Percentiles rank a stretch among this genome's conserved stretches.
Evolutionary conservation across 2,888 invertebrate genomes (phyloP).

Genomic region (Griposia aprilina): DNA sequence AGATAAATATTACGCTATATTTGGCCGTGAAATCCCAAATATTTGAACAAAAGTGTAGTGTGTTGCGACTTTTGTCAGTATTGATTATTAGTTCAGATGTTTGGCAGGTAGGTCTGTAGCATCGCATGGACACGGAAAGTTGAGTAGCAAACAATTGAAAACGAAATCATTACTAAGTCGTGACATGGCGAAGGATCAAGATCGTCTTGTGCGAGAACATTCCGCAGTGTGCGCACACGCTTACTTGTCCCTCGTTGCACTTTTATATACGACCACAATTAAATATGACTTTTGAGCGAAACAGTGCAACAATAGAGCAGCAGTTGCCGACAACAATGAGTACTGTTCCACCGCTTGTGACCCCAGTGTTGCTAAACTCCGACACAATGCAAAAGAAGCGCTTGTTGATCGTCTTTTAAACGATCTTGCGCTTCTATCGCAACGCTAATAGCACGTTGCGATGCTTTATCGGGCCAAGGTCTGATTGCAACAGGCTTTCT

Average conservation of each 20-base stretch:
- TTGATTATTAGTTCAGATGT: slow-evolving; percentile 40
- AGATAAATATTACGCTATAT: slow-evolving; percentile 2
- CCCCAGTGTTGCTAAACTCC: slow-evolving; percentile 84
- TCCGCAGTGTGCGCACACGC: slow-evolving; percentile 66
- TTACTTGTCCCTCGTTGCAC: slow-evolving; percentile 69
- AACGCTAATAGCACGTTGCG: slow-evolving; percentile 85
- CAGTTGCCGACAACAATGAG: slow-evolving; percentile 83
- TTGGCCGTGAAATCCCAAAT: slow-evolving; percentile 27
- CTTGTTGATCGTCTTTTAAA: slow-evolving; percentile 89
- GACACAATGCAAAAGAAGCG: slow-evolving; percentile 84
- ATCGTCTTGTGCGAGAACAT: slow-evolving; percentile 77
- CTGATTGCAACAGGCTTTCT: slow-evolving; percentile 87
- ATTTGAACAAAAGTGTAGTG: slow-evolving; percentile 9
- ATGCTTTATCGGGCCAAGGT: slow-evolving; percentile 87
- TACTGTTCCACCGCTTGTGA: slow-evolving; percentile 77
- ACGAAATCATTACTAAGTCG: slow-evolving; percentile 77
- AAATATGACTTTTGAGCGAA: slow-evolving; percentile 84
- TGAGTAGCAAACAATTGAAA: slow-evolving; percentile 66
- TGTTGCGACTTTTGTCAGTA: slow-evolving; percentile 1
- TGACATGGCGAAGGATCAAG: slow-evolving; percentile 75
- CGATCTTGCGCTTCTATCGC: slow-evolving; percentile 86
- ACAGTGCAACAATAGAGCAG: slow-evolving; percentile 81
- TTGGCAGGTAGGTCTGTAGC: slow-evolving; percentile 25
- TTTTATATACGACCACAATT: slow-evolving; percentile 78
- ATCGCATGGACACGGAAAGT: slow-evolving; percentile 30